A percentile compares a stretch with the other conserved stretches of the same genome.
Evolutionary conservation across 2,797 vertebrate genomes (phyloP).

Genomic region (Carcharodon carcharias): DNA sequence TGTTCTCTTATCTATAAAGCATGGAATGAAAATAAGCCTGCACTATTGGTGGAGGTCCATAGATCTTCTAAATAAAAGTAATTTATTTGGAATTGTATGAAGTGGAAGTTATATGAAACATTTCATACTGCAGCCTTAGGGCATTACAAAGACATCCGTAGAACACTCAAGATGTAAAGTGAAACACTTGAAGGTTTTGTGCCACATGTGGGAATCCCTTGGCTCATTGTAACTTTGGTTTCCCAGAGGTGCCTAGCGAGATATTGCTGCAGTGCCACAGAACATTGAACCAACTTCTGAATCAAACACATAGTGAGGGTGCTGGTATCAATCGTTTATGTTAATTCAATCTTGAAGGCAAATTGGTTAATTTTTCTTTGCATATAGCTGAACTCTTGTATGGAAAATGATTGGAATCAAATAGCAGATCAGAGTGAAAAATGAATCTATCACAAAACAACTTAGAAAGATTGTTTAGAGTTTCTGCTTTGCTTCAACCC

Average conservation of each 20-base stretch:
- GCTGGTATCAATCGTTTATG: neutral
- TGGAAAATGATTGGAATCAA: neutral
- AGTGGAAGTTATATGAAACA: neutral
- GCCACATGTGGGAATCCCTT: neutral
- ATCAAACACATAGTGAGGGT: too few species aligned
- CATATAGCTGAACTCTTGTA: neutral
- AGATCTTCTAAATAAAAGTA: neutral
- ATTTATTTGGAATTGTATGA: conserved; percentile 16
- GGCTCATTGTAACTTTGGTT: neutral
- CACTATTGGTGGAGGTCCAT: neutral
- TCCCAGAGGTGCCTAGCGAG: neutral
- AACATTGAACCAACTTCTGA: neutral
- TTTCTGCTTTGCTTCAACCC: conserved; percentile 16
- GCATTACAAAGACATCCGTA: neutral
- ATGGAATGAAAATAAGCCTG: neutral
- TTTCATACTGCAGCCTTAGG: neutral
- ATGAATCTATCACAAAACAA: neutral
- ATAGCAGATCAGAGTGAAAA: conserved; percentile 4
- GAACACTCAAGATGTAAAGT: neutral
- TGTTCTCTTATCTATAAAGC: neutral
- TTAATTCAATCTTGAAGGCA: neutral
- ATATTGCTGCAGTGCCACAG: neutral
- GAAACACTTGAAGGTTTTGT: neutral
- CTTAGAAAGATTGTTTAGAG: neutral
- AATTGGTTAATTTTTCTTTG: neutral